Conservation (phyloP, 2,888 invertebrate genomes). For the Resseliella maxima region DNA sequence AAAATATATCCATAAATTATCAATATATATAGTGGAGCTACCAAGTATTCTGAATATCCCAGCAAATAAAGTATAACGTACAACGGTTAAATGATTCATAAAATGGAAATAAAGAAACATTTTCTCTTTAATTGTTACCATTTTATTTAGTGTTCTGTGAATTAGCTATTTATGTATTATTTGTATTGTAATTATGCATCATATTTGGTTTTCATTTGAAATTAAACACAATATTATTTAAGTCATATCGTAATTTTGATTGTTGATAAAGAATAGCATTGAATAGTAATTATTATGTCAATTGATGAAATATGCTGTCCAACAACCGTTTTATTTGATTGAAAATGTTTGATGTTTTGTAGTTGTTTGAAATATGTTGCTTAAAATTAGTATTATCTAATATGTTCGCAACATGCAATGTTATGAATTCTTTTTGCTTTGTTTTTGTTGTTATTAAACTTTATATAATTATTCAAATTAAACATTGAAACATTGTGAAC, state of each 20-base stretch:
- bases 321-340: constrained; percentile 17
- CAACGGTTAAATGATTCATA: not conserved
- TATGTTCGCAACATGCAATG: not conserved
- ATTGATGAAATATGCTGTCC: not conserved
- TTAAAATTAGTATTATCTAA: constrained; percentile 19
- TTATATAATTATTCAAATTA: too few species aligned
- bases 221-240: not conserved
- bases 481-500: too few species aligned
- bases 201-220: not conserved
- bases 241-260: constrained; percentile 29
- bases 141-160: constrained; percentile 43
- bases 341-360: not conserved
- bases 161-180: constrained; percentile 33
- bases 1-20: too few species aligned
- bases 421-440: not conserved
- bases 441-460: not conserved
- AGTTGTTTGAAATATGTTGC: not conserved
- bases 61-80: too few species aligned
- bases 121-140: constrained; percentile 7
- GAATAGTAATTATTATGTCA: not conserved
- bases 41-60: too few species aligned
- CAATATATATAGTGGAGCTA: too few species aligned
- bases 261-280: not conserved
- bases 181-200: not conserved
- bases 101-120: not conserved